A percentile compares a stretch with the other conserved stretches of the same genome.
Evolutionary conservation across 2,888 invertebrate genomes (phyloP).

Genomic region (Platynereis dumerilii): DNA sequence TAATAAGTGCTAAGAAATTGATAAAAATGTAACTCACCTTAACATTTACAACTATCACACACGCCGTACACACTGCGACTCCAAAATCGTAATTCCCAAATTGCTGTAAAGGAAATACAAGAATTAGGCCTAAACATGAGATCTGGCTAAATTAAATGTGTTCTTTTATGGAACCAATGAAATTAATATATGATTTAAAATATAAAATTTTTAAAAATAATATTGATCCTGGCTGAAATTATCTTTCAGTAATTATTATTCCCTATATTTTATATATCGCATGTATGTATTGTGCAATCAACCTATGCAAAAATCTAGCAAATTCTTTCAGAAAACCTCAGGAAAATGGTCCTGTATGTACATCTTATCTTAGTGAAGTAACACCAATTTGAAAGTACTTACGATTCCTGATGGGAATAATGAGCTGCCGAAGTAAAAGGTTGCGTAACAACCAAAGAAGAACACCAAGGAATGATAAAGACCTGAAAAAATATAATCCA

Average conservation of each 20-base stretch:
- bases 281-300: too few species aligned
- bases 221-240: too few species aligned
- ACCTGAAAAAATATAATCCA: slow-evolving; percentile 52
- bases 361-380: not conserved
- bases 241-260: too few species aligned
- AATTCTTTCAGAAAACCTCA: too few species aligned
- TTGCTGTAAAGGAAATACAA: slow-evolving; percentile 40
- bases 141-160: too few species aligned
- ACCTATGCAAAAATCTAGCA: too few species aligned
- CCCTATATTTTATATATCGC: too few species aligned
- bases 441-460: slow-evolving; percentile 56
- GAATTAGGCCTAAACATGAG: too few species aligned
- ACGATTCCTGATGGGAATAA: slow-evolving; percentile 49
- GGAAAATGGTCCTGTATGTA: not conserved
- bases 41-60: slow-evolving; percentile 46
- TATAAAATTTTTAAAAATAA: too few species aligned
- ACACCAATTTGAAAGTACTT: slow-evolving; percentile 24
- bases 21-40: slow-evolving; percentile 41
- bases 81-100: slow-evolving; percentile 49
- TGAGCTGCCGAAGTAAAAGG: slow-evolving; percentile 44
- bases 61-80: slow-evolving; percentile 42
- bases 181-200: too few species aligned
- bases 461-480: slow-evolving; percentile 60
- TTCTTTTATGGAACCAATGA: too few species aligned
- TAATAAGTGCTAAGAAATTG: too few species aligned